phyloP scores from a whole-genome alignment of 2,888 invertebrate species.

The Resseliella maxima region DNA sequence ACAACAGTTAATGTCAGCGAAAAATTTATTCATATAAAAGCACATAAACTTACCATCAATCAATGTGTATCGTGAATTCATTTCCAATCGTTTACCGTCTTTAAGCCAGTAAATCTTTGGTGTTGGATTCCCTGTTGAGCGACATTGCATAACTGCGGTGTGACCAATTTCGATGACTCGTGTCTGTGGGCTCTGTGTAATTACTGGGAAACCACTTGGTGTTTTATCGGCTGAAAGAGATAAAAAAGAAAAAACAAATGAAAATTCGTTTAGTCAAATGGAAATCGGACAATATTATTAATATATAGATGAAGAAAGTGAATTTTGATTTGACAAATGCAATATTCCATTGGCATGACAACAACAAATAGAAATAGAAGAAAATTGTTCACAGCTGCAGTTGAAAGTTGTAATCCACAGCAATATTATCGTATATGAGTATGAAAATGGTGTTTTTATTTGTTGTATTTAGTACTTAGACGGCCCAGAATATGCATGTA shows the following conservation, averaged over 20 bases:
- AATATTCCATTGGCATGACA: background rate
- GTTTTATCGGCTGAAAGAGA: constrained; percentile 78
- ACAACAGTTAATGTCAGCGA: background rate
- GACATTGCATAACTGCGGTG: constrained; percentile 88
- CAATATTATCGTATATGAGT: background rate
- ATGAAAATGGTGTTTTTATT: background rate
- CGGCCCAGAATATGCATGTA: background rate
- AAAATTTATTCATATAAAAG: background rate
- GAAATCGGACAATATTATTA: too few species aligned
- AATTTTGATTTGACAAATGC: background rate
- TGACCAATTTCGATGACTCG: constrained; percentile 97
- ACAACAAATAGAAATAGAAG: background rate
- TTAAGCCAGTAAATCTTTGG: constrained; percentile 92
- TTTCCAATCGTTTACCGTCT: constrained; percentile 89
- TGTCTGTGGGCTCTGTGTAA: constrained; percentile 86
- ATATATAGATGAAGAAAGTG: too few species aligned
- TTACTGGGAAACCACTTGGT: constrained; percentile 92
- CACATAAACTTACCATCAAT: constrained; percentile 74
- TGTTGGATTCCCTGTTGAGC: constrained; percentile 85
- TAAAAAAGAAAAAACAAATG: background rate
- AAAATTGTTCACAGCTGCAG: background rate
- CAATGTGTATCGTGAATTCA: constrained; percentile 86
- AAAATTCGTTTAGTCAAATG: too few species aligned
- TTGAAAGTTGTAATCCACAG: background rate
- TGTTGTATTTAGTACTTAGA: background rate